Conservation (phyloP, 1,140 invertebrate genomes). For the Pseudomyrmex cubaensis region DNA sequence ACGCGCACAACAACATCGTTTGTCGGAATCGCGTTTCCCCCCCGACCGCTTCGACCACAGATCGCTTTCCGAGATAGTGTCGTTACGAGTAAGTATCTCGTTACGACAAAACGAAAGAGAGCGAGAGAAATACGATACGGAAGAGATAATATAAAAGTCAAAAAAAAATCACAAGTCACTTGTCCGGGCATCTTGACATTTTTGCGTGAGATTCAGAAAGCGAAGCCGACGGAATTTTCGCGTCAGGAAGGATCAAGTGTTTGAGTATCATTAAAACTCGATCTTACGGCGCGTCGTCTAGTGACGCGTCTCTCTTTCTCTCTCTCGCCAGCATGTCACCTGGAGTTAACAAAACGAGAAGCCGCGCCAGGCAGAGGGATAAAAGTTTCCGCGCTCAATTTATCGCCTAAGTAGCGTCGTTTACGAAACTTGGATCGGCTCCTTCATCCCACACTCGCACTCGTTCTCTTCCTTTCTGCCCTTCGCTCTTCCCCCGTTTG, state of each 20-base stretch:
- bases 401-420: conserved; percentile 82
- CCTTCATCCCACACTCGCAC: conserved; percentile 35
- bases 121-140: background rate
- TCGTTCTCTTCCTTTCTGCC: conserved; percentile 7
- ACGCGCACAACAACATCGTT: background rate
- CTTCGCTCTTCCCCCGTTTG: background rate
- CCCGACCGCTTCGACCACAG: background rate
- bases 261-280: conserved; percentile 62
- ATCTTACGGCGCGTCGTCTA: conserved; percentile 10
- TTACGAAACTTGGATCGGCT: conserved; percentile 78
- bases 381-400: conserved; percentile 80
- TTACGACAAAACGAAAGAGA: background rate
- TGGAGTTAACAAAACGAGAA: conserved; percentile 56
- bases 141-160: conserved; percentile 23
- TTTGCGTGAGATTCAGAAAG: conserved; percentile 44
- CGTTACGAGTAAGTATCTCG: conserved; percentile 50
- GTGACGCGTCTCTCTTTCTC: background rate
- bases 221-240: conserved; percentile 4
- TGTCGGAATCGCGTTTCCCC: conserved; percentile 5
- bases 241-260: conserved; percentile 14
- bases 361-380: conserved; percentile 43
- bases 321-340: conserved; percentile 43
- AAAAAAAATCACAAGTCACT: conserved; percentile 36
- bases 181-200: conserved; percentile 9
- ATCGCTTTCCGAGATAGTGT: conserved; percentile 29